These are phyloP conservation scores for Catamblyrhynchus diadema DNA, from an alignment of 2,797 vertebrate species.

Conservation along the genomic window DNA sequence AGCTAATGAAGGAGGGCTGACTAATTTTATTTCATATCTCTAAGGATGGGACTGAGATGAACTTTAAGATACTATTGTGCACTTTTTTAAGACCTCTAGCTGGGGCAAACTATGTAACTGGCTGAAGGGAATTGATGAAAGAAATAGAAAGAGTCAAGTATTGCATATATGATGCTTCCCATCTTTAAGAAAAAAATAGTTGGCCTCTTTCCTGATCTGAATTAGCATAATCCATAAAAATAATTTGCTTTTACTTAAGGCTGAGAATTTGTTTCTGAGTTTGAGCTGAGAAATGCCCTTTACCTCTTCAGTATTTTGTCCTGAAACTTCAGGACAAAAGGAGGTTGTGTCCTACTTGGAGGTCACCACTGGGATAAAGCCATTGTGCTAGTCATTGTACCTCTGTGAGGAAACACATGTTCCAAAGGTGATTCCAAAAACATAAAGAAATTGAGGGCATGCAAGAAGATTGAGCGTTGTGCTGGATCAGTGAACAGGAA, in stretches of 20 bases:
- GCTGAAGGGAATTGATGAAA: neutral
- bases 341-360: neutral
- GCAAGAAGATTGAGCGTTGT: neutral
- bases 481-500: neutral
- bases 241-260: neutral
- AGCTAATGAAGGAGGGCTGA: neutral
- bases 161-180: neutral
- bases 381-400: neutral
- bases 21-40: neutral
- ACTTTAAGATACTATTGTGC: neutral
- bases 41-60: neutral
- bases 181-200: neutral
- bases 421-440: neutral
- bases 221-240: neutral
- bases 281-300: neutral
- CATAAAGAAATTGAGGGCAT: neutral
- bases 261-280: neutral
- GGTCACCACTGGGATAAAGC: neutral
- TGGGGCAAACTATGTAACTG: neutral
- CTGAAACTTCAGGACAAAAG: neutral
- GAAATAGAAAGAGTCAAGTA: neutral
- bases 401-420: rapidly evolving
- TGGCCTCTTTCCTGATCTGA: neutral
- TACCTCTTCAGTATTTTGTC: neutral
- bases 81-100: neutral